Percentiles rank a stretch among this genome's conserved stretches.
Evolutionary conservation across 2,797 vertebrate genomes (phyloP).

Genomic region (Picus viridis): DNA sequence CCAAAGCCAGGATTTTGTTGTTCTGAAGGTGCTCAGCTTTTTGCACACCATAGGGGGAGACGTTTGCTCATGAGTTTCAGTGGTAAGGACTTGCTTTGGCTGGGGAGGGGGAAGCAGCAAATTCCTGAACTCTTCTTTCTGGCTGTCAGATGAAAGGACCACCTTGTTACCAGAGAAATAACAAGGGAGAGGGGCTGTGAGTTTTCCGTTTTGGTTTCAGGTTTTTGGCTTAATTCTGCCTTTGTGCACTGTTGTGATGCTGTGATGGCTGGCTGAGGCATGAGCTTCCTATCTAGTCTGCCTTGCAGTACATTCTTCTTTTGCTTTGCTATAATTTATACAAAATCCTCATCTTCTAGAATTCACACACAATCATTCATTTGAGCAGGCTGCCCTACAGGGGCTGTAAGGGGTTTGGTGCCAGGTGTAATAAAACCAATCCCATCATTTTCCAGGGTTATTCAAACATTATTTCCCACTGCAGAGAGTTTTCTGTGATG

Average conservation of each 20-base stretch:
- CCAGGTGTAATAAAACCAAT: not conserved
- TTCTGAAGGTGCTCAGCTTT: not conserved
- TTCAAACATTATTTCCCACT: not conserved
- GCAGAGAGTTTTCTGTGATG: not conserved
- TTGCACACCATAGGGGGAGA: slow-evolving; percentile 32
- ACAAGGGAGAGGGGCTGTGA: not conserved
- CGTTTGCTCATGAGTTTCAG: not conserved
- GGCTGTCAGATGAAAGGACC: not conserved
- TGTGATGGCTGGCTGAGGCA: not conserved
- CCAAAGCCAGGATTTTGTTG: not conserved
- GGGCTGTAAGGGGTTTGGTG: not conserved
- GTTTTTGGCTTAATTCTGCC: not conserved
- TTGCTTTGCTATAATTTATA: not conserved
- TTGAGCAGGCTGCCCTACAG: not conserved
- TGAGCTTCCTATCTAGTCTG: not conserved
- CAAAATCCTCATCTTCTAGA: not conserved
- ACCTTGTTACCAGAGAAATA: not conserved
- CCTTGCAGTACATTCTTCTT: not conserved
- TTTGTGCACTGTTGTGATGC: not conserved
- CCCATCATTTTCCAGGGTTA: not conserved
- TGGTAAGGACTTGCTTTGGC: not conserved
- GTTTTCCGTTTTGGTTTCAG: not conserved
- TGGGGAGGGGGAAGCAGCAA: too few species aligned
- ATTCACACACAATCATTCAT: not conserved
- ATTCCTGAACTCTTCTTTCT: not conserved